Evolutionary conservation across 2,113 vertebrate species (phyloP), one percentile per base, ranked within the genome.

Genomic region (Dryoscopus gambensis): DNA sequence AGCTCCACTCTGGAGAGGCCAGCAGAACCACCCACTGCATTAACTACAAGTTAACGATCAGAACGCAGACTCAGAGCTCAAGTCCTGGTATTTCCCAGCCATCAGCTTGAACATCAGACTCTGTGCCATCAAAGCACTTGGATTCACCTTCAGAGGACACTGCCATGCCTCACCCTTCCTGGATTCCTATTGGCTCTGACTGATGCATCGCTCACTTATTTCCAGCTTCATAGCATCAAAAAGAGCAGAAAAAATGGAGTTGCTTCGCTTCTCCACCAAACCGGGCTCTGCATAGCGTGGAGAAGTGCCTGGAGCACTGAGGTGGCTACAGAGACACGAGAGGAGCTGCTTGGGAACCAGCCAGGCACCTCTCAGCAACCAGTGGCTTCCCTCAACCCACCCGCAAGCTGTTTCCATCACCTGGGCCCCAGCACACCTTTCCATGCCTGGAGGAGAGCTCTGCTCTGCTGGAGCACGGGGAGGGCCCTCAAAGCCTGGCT

Each of bases 371-470:
- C 44, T 59, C 62, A 64, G 56, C 31, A 42, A 13, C 17, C 30
- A 40, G 19, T 2, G 24, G 13, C 30, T 84, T 78, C 77, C 37
- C 46, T 37, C 20, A 65, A 42, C 11, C 40, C 63, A 30, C 10
- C 39, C 14, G 31, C 0, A 2, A 18, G 71, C 17, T 2, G 2
- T 9, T 39, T 9, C 13, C 81, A 63, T 53, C 6, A 0, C 42
- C 42, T 18, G 7, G 7, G 24, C 37, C 18, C 30, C 27, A 52
- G 77, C 37, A 77, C 63, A 60, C 1, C 2, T 4, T 16, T 8
- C 90, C 18, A 5, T 0, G 2, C 12, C 63, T 56, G 44, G 33
- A 79, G 49, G 11, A 71, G 63, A 70, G 30, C 21, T 84, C 77
- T 68, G 52, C 57, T 53, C 57, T 19, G 13, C 4, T 62, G 63